Evolutionary conservation across 2,113 vertebrate species (phyloP).

Genomic region (Phoenicopterus ruber): DNA sequence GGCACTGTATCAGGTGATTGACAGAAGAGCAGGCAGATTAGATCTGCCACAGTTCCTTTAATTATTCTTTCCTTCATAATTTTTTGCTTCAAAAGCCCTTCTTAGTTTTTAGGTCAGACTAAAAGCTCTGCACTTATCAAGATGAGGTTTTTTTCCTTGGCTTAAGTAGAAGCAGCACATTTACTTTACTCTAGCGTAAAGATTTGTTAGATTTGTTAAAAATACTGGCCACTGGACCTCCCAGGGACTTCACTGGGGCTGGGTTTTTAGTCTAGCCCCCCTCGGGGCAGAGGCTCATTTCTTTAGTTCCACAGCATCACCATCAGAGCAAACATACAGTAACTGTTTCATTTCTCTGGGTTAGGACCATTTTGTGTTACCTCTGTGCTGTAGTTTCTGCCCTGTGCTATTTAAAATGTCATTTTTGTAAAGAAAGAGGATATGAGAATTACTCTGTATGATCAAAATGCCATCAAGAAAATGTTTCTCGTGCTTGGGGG

Average conservation of each 20-base stretch:
- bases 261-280: not conserved
- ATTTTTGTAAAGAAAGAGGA: not conserved
- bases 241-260: not conserved
- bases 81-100: not conserved
- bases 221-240: not conserved
- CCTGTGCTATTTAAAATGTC: constrained; percentile 8
- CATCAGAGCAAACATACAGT: not conserved
- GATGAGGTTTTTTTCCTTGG: not conserved
- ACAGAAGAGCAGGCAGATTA: constrained; percentile 16
- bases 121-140: not conserved
- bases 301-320: not conserved
- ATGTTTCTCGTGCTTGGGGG: not conserved
- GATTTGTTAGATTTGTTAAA: not conserved
- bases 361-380: not conserved
- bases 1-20: not conserved
- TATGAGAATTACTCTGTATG: not conserved
- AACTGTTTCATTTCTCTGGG: not conserved
- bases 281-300: not conserved
- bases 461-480: constrained; percentile 32
- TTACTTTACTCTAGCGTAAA: not conserved
- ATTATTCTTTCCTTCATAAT: constrained; percentile 5
- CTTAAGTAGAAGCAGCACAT: not conserved
- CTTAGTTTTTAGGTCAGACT: constrained; percentile 13
- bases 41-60: constrained; percentile 16
- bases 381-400: not conserved